Conservation (phyloP, 2,113 vertebrate species). For the Lasiurus borealis region DNA sequence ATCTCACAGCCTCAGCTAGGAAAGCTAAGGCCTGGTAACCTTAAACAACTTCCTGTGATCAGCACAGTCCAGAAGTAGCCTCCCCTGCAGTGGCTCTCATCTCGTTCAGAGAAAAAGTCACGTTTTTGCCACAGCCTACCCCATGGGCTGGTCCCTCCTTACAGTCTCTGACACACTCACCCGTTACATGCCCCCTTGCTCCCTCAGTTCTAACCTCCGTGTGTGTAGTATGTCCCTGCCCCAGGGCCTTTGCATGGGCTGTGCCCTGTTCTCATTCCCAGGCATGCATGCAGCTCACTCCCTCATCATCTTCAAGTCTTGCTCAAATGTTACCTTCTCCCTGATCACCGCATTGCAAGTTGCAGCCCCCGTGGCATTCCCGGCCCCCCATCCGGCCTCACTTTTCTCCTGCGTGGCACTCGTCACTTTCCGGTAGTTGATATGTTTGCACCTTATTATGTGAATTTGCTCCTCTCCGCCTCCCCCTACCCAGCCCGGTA, state of each 20-base stretch:
- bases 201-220: too few species aligned
- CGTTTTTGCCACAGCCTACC: neutral
- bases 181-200: fast-evolving
- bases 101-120: neutral
- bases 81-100: neutral
- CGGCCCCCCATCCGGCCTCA: neutral
- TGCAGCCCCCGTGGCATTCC: too few species aligned
- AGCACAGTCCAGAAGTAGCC: neutral
- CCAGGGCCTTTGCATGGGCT: neutral
- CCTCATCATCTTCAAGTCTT: neutral
- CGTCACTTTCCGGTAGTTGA: neutral
- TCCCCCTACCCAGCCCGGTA: neutral
- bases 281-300: neutral
- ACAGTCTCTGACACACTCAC: neutral
- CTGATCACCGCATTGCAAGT: neutral
- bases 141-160: neutral
- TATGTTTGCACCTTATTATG: neutral
- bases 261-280: neutral
- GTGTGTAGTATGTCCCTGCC: neutral
- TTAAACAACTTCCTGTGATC: neutral
- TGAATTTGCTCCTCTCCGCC: neutral
- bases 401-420: neutral
- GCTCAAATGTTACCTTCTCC: neutral
- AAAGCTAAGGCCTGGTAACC: neutral
- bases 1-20: neutral